Conservation (phyloP, 2,888 invertebrate species). For the Capitulum mitella region DNA sequence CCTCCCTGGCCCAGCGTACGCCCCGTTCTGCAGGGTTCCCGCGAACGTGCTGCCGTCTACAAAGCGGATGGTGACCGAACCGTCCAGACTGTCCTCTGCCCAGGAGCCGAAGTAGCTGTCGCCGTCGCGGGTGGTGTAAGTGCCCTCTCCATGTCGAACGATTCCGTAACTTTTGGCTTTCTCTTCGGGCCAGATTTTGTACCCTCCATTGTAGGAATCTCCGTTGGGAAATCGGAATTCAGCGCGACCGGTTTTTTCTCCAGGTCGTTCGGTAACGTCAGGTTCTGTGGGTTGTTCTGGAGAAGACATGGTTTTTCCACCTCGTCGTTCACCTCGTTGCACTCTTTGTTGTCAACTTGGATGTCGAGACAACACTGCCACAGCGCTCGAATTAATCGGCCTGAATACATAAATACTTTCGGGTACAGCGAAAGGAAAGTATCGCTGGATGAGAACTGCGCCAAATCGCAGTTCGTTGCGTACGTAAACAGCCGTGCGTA, state of each 20-base stretch:
- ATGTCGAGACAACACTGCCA: neutral
- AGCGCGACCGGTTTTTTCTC: neutral
- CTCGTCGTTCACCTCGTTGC: neutral
- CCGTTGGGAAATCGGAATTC: conserved; percentile 20
- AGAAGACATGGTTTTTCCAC: neutral
- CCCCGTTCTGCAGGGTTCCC: neutral
- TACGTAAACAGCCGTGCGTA: too few relatives aligned
- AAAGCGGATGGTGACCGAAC: neutral
- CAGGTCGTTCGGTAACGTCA: neutral
- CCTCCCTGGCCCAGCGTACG: neutral
- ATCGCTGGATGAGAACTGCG: too few relatives aligned
- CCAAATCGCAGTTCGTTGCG: too few relatives aligned
- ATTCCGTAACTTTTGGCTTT: conserved; percentile 5
- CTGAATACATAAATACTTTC: neutral
- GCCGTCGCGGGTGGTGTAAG: conserved; percentile 2
- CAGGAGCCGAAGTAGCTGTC: neutral
- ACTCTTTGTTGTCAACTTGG: neutral
- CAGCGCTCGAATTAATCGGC: neutral
- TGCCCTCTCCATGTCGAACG: neutral
- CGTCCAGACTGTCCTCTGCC: conserved; percentile 2
- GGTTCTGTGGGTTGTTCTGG: neutral
- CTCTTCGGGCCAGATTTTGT: conserved; percentile 18
- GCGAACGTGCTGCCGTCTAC: neutral
- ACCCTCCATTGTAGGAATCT: neutral
- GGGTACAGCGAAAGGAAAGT: too few relatives aligned